A percentile compares a stretch with the other conserved stretches of the same genome.
Evolutionary conservation across 2,888 invertebrate genomes (phyloP).

Genomic region (Platynereis dumerilii): DNA sequence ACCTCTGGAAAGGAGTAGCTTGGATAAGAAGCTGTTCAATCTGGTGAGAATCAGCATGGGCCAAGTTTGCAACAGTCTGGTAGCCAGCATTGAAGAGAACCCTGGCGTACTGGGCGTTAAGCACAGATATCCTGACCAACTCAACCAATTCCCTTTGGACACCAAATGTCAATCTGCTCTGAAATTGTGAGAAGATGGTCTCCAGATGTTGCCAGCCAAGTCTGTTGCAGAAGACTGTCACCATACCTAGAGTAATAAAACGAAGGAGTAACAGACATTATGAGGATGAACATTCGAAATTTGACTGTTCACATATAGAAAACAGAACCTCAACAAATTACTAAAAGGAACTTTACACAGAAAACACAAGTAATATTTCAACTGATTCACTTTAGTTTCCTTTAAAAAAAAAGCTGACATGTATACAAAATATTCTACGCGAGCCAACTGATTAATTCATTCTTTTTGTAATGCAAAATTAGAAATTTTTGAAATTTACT

Average conservation of each 20-base stretch:
- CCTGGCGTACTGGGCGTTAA: conserved; percentile 79
- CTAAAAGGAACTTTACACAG: not conserved
- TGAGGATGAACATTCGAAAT: not conserved
- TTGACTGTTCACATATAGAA: not conserved
- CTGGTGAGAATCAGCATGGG: conserved; percentile 73
- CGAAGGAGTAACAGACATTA: not conserved
- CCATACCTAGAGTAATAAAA: conserved; percentile 78
- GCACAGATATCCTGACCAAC: conserved; percentile 77
- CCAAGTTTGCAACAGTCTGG: conserved; percentile 79
- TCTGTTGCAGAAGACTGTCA: conserved; percentile 91
- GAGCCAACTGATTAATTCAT: not conserved
- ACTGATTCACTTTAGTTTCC: not conserved
- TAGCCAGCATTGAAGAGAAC: conserved; percentile 82
- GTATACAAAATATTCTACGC: not conserved
- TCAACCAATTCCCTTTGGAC: conserved; percentile 91
- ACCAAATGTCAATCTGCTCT: conserved; percentile 92
- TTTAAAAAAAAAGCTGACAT: not conserved
- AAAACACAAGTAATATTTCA: not conserved
- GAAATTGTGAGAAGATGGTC: conserved; percentile 88
- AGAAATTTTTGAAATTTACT: too few species aligned
- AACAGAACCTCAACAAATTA: too few species aligned
- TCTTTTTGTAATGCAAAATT: not conserved
- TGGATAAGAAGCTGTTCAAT: conserved; percentile 81
- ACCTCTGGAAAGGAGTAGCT: conserved; percentile 84
- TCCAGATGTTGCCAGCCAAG: conserved; percentile 92